Conservation (phyloP, 1,140 invertebrate species). For the Drosophila saltans region DNA sequence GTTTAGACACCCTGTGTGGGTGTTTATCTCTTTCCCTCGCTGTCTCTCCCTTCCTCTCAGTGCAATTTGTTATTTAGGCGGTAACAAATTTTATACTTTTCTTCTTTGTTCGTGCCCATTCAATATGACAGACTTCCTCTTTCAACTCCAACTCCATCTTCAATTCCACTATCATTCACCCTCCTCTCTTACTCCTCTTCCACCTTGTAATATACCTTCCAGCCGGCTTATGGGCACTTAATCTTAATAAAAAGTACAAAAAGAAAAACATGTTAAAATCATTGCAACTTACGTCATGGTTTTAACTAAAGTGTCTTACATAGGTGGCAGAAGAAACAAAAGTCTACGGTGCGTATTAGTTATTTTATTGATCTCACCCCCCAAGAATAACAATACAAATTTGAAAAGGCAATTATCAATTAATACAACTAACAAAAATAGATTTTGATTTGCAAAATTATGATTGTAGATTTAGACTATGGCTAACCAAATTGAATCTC, state of each 20-base stretch:
- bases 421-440: too few species aligned
- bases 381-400: too few species aligned
- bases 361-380: too few species aligned
- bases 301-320: background rate
- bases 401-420: too few species aligned
- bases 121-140: constrained; percentile 69
- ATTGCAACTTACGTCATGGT: background rate
- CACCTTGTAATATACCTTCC: background rate
- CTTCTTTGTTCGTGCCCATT: constrained; percentile 72
- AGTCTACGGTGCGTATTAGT: too few species aligned
- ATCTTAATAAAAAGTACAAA: constrained; percentile 6
- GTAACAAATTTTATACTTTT: constrained; percentile 56
- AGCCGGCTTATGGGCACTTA: background rate
- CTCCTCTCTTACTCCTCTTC: background rate
- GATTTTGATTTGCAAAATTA: background rate
- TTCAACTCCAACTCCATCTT: constrained; percentile 2
- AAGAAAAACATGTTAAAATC: background rate
- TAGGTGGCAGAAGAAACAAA: background rate
- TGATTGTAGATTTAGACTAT: background rate
- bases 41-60: background rate
- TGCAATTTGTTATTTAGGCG: constrained; percentile 69
- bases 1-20: constrained; percentile 46
- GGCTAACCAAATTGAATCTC: background rate
- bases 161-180: background rate
- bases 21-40: constrained; percentile 19